Evolutionary conservation across 2,888 invertebrate genomes (phyloP).

Genomic region (Aspidiotus destructor): DNA sequence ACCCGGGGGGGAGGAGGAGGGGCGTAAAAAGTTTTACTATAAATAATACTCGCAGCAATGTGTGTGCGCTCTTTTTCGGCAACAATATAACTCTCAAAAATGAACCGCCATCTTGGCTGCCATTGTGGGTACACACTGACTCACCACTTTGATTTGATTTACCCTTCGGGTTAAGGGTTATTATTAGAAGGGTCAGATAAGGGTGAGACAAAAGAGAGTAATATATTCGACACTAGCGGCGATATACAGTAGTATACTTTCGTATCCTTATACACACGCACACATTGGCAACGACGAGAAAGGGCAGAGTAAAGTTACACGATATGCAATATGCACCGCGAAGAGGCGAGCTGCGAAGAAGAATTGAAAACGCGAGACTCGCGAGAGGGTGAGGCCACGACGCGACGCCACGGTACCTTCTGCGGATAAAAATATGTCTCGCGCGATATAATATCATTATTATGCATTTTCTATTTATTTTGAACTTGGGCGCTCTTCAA

Average conservation of each 20-base stretch:
- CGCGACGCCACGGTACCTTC: background rate
- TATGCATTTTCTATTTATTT: constrained; percentile 13
- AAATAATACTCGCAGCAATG: no score
- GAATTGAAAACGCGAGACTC: background rate
- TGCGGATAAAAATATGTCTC: constrained; percentile 11
- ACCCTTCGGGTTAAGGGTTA: constrained; percentile 33
- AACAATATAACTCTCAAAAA: constrained; percentile 29
- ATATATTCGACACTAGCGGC: constrained; percentile 31
- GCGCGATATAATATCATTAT: constrained; percentile 25
- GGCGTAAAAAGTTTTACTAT: no score
- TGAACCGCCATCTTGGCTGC: constrained; percentile 31
- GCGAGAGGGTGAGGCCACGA: background rate
- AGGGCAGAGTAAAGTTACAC: background rate
- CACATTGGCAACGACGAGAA: constrained; percentile 22
- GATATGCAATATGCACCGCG: background rate
- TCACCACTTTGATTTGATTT: constrained; percentile 34
- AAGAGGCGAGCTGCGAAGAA: background rate
- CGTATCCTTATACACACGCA: no score
- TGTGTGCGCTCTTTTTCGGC: background rate
- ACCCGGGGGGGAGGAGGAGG: background rate
- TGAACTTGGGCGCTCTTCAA: no score
- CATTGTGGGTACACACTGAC: constrained; percentile 33
- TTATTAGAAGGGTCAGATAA: constrained; percentile 32
- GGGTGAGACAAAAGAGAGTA: constrained; percentile 32
- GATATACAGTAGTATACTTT: constrained; percentile 13